Conservation (phyloP, 2,113 vertebrate genomes). For the Australoheros scitulus region DNA sequence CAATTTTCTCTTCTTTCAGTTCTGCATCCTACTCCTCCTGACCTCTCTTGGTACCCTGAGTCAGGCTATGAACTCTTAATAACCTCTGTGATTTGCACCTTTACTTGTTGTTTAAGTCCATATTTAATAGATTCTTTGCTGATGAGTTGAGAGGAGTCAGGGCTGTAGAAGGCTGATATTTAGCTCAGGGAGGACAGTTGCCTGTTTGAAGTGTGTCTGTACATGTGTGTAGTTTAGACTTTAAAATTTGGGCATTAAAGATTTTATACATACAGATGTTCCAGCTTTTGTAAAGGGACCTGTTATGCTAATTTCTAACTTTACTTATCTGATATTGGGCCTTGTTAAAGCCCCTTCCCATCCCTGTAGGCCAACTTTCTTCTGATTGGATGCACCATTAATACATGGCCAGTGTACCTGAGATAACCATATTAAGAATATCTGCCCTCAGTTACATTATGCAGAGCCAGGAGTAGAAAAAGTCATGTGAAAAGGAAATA, state of each 20-base stretch:
- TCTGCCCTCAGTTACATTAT: no score
- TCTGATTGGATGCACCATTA: no score
- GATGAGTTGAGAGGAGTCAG: not conserved
- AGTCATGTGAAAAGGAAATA: no score
- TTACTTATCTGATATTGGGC: no score
- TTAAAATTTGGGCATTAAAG: no score
- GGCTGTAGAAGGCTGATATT: not conserved
- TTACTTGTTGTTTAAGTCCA: not conserved
- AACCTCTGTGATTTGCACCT: not conserved
- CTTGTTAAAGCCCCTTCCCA: no score
- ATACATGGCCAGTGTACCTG: no score
- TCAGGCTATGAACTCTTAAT: not conserved
- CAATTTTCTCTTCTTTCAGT: not conserved
- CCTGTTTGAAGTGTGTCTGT: not conserved
- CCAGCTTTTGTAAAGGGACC: not conserved
- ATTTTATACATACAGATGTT: conserved; percentile 32
- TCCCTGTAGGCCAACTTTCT: no score
- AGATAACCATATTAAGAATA: no score
- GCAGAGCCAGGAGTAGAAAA: no score
- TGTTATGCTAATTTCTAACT: not conserved
- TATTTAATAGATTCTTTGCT: conserved; percentile 4
- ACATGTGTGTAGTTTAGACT: not conserved
- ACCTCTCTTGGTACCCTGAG: not conserved
- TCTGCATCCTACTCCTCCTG: not conserved
- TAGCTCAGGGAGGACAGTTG: conserved; percentile 1